Evolutionary conservation across 2,113 vertebrate species (phyloP), one percentile per base, ranked within the genome.

Genomic region (Heptranchias perlo): DNA sequence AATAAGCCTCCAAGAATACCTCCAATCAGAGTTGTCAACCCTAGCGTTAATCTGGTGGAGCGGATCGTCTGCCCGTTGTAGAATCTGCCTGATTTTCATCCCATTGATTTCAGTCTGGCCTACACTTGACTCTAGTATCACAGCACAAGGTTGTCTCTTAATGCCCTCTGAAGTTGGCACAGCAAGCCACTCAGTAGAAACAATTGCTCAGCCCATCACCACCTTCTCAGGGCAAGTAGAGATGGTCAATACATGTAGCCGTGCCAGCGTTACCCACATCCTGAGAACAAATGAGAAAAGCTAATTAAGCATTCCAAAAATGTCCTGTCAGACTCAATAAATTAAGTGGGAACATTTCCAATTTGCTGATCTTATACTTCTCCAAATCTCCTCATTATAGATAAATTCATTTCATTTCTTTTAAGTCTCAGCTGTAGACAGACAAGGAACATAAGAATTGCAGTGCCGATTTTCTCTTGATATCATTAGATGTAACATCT

Each of bases 401-500:
- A 25, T 95, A 16, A 49, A 10, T 69, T 69, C 11, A 16, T 16
- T 95, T 49, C 25, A 52, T 95, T 47, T 52, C 65, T 31, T 62
- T 49, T 49, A 47, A 95, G 44, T 47, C 65, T 69, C 94, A 69
- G 47, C 94, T 95, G 64, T 31, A 52, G 64, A 67, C 94, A 95
- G 65, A 69, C 64, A 52, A 93, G 93, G 25, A 69, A 6, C 94
- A 67, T 35, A 52, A 47, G 65, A 69, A 52, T 35, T 69, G 44
- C 39, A 21, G 8, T 2, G 39, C 94, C 23, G 13, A 52, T 31
- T 69, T 95, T 62, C 94, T 73, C 64, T 95, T 69, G 58, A 49
- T 69, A 69, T 95, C 44, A 47, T 35, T 69, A 73, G 65, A 47
- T 95, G 94, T 52, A 49, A 73, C 47, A 69, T 52, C 25, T 47